Base-by-base conservation (phyloP, 2,888 invertebrate species). In the Anaspis maculata region DNA sequence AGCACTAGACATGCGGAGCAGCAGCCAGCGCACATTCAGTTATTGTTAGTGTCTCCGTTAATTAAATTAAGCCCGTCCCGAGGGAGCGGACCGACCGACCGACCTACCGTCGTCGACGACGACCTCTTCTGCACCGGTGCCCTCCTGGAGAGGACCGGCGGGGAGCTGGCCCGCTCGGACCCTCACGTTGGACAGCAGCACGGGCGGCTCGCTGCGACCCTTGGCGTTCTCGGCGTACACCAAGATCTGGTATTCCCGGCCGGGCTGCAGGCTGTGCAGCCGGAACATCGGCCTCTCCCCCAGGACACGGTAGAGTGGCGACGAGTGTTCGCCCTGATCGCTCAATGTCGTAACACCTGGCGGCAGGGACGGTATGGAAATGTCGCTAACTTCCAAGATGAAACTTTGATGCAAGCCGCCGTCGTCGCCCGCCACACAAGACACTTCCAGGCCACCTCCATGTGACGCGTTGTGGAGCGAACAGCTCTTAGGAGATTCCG, bases 371-470 rank as follows among this genome's bases (percentile, higher is more conserved):
- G 57, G 61, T 44, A 64, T 54, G 37, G 71, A 71, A 49, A 74
- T 70, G 66, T 78, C 80, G 57, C 77, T 69, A 48, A 85, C 85
- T 66, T 88, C 87, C 45, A 88, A 69, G 33, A 87, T 71, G 64
- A 88, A 89, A 66, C 81, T 79, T 62, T 89, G 88, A 15, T 81
- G 76, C 27, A 86, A 71, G 9, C 88, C 88, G 3, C 88, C 88
- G 57, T 86, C 86, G 57, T 77, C 77, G 25, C 88, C 86, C 0
- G 87, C 79, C 44, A 76, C 71, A 63, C 88, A 88, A 45, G 74
- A 76, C 44, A 83, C 76, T 58, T 79, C 77, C 27, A 86, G 61
- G 13, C 67, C 71, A n/a, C n/a, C n/a, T 1, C 71, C 69, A 42
- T 49, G 49, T 31, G 60, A 79, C 53, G 81, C 77, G 61, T 83